These are phyloP conservation scores for Lemur catta DNA, from an alignment of 2,797 vertebrate species.

Conservation along the genomic window DNA sequence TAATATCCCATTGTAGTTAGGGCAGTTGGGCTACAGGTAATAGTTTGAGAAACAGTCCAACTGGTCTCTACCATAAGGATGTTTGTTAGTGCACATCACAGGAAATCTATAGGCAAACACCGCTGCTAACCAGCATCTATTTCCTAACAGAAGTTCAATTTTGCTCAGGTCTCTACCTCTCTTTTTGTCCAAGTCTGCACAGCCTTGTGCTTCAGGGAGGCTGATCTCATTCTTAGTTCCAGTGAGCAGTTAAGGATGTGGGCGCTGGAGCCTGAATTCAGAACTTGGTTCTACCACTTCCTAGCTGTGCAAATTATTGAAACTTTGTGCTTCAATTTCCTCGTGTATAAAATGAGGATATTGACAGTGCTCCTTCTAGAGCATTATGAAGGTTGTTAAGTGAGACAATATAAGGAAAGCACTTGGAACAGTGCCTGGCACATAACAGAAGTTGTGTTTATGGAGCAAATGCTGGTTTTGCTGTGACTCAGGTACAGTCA, in stretches of 20 bases:
- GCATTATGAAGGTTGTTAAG: neutral
- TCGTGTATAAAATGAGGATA: neutral
- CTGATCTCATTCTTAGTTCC: neutral
- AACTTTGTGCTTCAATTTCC: neutral
- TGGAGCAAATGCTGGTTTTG: neutral
- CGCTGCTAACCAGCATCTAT: neutral
- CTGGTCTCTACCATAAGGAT: neutral
- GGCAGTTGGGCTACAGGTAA: neutral
- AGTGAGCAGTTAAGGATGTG: neutral
- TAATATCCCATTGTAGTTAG: neutral
- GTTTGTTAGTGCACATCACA: neutral
- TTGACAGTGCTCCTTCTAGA: neutral
- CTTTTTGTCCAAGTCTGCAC: neutral
- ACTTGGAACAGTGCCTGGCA: neutral
- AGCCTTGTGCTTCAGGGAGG: neutral
- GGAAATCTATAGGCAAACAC: neutral
- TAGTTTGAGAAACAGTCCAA: neutral
- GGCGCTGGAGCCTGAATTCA: neutral
- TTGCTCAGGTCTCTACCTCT: neutral
- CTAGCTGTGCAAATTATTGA: neutral
- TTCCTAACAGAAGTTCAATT: neutral
- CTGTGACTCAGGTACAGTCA: neutral
- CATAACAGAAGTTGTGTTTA: neutral
- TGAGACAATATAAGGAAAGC: neutral
- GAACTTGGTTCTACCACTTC: neutral